phyloP scores from a whole-genome alignment of 2,888 invertebrate species.

The Adela reaumurella region DNA sequence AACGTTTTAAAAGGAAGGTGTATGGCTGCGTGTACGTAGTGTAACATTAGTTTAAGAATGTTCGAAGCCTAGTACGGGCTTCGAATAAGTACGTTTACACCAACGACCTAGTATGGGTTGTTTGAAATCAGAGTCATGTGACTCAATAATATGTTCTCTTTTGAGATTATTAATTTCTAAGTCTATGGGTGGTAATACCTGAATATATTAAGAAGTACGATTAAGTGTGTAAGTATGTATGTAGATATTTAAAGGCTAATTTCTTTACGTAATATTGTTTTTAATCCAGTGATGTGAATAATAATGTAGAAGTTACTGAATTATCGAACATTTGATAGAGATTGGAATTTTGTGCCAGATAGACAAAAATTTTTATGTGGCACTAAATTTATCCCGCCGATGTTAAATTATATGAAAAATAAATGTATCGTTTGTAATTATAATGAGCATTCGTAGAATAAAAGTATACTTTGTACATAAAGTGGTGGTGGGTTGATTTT shows the following conservation, averaged over 20 bases:
- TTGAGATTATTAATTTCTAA: neutral
- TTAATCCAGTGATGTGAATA: neutral
- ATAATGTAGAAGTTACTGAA: slow-evolving; percentile 7
- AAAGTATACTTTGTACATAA: neutral
- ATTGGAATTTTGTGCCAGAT: slow-evolving; percentile 49
- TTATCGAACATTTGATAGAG: neutral
- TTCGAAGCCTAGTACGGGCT: neutral
- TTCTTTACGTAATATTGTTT: neutral
- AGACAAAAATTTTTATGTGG: slow-evolving; percentile 44
- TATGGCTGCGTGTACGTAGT: too few relatives aligned
- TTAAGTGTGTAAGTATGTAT: neutral
- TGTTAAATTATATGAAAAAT: slow-evolving; percentile 16
- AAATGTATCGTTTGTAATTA: slow-evolving; percentile 7
- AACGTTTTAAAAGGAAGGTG: neutral
- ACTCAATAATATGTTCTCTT: neutral
- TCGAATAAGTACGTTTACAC: neutral
- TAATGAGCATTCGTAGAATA: neutral
- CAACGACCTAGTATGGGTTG: neutral
- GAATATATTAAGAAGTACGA: neutral
- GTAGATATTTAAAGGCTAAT: too few relatives aligned
- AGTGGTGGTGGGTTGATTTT: neutral
- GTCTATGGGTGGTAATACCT: neutral
- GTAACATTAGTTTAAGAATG: neutral
- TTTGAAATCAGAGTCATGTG: neutral
- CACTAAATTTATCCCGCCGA: slow-evolving; percentile 31